phyloP scores from a whole-genome alignment of 2,113 vertebrate genomes.

The human (Homo sapiens) region GRCh38 chr4:180727501-180728000 shows the following conservation, averaged over 20 bases:
- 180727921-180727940: not conserved
- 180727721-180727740: not conserved
- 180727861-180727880: not conserved
- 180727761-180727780: not conserved
- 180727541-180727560: not conserved
- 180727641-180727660: not conserved
- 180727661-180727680: accelerated
- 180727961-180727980: not conserved
- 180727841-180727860: not conserved
- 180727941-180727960: not conserved
- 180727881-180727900: not conserved
- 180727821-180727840: not conserved
- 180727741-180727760: not conserved
- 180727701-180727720: not conserved
- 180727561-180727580: not conserved
- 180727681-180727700: not conserved
- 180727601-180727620: not conserved
- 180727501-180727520: not conserved
- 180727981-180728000: not conserved
- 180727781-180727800: not conserved
- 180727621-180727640: not conserved
- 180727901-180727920: not conserved
- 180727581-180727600: not conserved
- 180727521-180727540: not conserved
- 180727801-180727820: not conserved